phyloP scores from a whole-genome alignment of 1,140 invertebrate genomes.

The Drosophila setifemur region DNA sequence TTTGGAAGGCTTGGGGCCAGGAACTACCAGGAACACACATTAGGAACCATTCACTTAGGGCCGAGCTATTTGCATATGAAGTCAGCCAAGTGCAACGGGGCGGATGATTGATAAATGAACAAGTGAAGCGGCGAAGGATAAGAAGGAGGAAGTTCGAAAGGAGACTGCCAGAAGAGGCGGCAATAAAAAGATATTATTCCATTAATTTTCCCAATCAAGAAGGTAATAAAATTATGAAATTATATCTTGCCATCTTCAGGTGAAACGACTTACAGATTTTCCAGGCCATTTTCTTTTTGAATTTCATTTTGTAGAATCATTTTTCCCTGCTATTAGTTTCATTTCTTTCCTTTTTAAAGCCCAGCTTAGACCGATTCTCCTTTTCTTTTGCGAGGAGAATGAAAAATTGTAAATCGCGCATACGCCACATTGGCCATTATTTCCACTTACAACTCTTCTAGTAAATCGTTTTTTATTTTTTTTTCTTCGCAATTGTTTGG shows the following conservation, averaged over 20 bases:
- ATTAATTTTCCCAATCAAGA: background rate
- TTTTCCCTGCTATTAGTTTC: background rate
- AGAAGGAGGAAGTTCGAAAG: background rate
- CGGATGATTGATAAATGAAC: conserved; percentile 61
- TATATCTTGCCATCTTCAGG: too few species aligned
- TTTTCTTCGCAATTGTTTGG: background rate
- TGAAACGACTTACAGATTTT: too few species aligned
- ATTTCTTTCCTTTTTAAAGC: background rate
- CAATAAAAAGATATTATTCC: background rate
- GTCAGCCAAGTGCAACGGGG: conserved; percentile 47
- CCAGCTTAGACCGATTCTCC: background rate
- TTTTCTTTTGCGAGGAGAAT: background rate
- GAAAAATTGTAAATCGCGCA: conserved; percentile 41
- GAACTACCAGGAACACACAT: conserved; percentile 1
- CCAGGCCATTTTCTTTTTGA: too few species aligned
- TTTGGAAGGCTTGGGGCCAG: conserved; percentile 20
- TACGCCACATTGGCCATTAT: conserved; percentile 41
- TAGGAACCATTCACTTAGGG: conserved; percentile 15
- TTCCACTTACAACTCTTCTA: conserved; percentile 31
- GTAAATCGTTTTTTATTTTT: background rate
- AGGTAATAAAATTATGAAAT: too few species aligned
- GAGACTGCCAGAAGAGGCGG: background rate
- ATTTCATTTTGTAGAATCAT: too few species aligned
- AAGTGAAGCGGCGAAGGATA: background rate
- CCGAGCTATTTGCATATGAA: conserved; percentile 52